A percentile compares a stretch with the other conserved stretches of the same genome.
phyloP scores from a whole-genome alignment of 1,140 invertebrate genomes.

The Leptinotarsa undecemlineata region DNA sequence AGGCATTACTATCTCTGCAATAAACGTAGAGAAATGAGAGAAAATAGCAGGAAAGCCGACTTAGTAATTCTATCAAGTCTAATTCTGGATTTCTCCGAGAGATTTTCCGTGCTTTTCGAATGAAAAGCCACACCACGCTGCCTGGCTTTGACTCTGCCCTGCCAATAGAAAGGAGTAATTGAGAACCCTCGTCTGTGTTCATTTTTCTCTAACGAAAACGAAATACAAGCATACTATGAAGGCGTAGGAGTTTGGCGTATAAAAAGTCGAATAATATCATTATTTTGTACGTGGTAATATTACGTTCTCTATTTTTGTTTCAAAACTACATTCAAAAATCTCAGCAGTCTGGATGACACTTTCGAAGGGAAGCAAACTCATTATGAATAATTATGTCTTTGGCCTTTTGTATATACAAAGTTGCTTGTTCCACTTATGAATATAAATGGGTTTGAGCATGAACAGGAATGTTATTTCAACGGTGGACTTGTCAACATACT shows the following conservation, averaged over 20 bases:
- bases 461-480: too few relatives aligned
- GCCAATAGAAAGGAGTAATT: slow-evolving; percentile 8
- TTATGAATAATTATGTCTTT: too few relatives aligned
- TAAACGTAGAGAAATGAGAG: slow-evolving; percentile 23
- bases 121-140: slow-evolving; percentile 23
- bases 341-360: too few relatives aligned
- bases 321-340: too few relatives aligned
- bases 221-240: background rate
- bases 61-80: slow-evolving; percentile 24
- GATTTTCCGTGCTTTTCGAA: slow-evolving; percentile 26
- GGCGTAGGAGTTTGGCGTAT: background rate
- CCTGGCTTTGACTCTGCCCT: slow-evolving; percentile 4
- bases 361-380: too few relatives aligned
- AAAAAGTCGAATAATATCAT: background rate
- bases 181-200: slow-evolving; percentile 3
- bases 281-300: too few relatives aligned
- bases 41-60: slow-evolving; percentile 20
- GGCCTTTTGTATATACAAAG: too few relatives aligned
- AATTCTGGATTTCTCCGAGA: slow-evolving; percentile 24
- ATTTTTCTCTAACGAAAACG: background rate
- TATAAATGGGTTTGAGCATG: too few relatives aligned
- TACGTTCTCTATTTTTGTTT: too few relatives aligned
- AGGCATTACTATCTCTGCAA: slow-evolving; percentile 9
- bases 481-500: too few relatives aligned
- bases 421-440: too few relatives aligned